Evolutionary conservation across 2,888 invertebrate species (phyloP).

Genomic region (Parnassius apollo): DNA sequence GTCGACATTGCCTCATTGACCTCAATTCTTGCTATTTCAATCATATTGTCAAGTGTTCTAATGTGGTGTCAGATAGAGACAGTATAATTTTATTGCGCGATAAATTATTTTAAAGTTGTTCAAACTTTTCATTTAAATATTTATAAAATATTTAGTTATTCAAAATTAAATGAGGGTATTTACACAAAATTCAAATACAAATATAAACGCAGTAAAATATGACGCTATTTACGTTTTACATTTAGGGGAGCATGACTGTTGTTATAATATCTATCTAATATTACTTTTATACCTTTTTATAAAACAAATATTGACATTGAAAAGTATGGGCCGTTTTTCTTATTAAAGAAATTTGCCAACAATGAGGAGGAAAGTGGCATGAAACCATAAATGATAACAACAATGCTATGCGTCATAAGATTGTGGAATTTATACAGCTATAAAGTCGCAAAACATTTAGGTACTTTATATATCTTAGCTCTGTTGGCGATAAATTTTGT

Average conservation of each 20-base stretch:
- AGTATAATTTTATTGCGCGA: background rate
- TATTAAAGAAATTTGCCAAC: background rate
- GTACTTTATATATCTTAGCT: background rate
- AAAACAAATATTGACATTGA: too few relatives aligned
- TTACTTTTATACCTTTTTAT: too few relatives aligned
- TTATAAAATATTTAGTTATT: background rate
- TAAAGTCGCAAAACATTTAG: background rate
- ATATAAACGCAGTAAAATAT: too few relatives aligned
- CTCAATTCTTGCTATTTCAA: slow-evolving; percentile 10
- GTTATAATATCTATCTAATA: too few relatives aligned
- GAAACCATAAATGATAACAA: background rate
- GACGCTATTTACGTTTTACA: too few relatives aligned
- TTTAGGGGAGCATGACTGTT: too few relatives aligned
- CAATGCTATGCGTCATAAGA: slow-evolving; percentile 4
- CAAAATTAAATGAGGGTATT: background rate
- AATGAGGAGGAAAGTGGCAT: slow-evolving; percentile 7
- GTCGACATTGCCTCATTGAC: slow-evolving; percentile 12
- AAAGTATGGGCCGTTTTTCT: too few relatives aligned
- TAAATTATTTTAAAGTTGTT: background rate
- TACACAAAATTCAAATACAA: background rate
- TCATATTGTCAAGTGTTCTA: slow-evolving; percentile 8
- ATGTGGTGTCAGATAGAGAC: background rate
- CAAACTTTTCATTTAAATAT: too few relatives aligned
- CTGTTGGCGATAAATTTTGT: background rate
- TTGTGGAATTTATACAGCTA: background rate